A percentile compares a stretch with the other conserved stretches of the same genome.
Conservation (phyloP, 1,140 invertebrate genomes). For the Stegodyphus dumicola region DNA sequence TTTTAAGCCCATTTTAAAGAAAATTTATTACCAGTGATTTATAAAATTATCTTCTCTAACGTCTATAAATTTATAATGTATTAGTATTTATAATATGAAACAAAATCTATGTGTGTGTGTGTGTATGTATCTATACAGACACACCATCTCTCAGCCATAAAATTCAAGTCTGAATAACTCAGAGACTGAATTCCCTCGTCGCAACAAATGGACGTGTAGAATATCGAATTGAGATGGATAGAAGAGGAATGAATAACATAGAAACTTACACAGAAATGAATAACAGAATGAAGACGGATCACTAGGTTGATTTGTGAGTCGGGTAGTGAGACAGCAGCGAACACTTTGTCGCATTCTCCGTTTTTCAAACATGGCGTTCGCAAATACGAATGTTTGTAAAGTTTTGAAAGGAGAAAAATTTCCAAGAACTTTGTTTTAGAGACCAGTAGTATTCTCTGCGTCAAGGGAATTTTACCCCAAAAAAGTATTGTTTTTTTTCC, state of each 20-base stretch:
- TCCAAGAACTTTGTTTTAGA: constrained; percentile 2
- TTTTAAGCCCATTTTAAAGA: too few relatives aligned
- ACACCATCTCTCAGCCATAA: too few relatives aligned
- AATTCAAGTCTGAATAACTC: background rate
- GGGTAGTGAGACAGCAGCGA: background rate
- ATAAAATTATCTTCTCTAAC: too few relatives aligned
- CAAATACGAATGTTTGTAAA: constrained; percentile 7
- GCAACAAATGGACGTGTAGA: constrained; percentile 20
- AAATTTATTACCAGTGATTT: too few relatives aligned
- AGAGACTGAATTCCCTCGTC: background rate
- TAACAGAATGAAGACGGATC: constrained; percentile 36
- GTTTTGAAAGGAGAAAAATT: constrained; percentile 23
- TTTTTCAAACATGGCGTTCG: background rate
- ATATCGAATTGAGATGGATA: constrained; percentile 32
- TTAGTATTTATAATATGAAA: too few relatives aligned
- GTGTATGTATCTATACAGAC: too few relatives aligned
- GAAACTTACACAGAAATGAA: background rate
- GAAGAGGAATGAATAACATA: background rate
- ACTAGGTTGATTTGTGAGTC: constrained; percentile 24
- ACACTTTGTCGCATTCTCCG: background rate
- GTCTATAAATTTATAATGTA: too few relatives aligned
- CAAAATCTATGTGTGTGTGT: too few relatives aligned
- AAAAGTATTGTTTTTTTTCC: too few relatives aligned
- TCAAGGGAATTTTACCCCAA: too few relatives aligned
- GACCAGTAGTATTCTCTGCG: too few relatives aligned